Percentiles rank a stretch among this genome's conserved stretches.
Conservation (phyloP, 1,140 invertebrate genomes). For the Camponotus pennsylvanicus region DNA sequence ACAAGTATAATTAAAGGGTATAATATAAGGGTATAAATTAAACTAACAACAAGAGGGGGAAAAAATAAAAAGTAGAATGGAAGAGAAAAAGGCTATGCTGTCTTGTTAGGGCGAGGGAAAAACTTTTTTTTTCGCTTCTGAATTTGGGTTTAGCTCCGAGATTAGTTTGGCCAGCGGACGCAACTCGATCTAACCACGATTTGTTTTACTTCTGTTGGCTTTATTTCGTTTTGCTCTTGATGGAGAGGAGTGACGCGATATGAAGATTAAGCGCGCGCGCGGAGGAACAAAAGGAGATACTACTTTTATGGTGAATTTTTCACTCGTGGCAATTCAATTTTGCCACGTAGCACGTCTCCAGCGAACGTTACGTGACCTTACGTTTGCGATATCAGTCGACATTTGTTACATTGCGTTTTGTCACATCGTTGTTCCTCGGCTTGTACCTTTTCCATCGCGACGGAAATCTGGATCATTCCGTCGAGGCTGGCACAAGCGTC, state of each 20-base stretch:
- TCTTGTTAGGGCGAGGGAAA: not conserved
- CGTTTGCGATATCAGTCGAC: constrained; percentile 44
- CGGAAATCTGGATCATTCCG: not conserved
- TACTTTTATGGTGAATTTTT: constrained; percentile 53
- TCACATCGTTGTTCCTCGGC: constrained; percentile 25
- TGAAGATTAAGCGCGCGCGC: constrained; percentile 63
- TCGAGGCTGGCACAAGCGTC: not conserved
- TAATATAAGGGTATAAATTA: constrained; percentile 8
- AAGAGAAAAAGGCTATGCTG: not conserved
- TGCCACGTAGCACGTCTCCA: constrained; percentile 16
- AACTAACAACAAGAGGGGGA: not conserved
- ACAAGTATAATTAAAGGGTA: constrained; percentile 2
- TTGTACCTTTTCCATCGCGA: not conserved
- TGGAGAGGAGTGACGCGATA: constrained; percentile 20
- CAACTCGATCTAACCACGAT: constrained; percentile 56
- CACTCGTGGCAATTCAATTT: constrained; percentile 63
- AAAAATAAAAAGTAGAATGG: not conserved
- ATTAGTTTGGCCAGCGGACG: not conserved
- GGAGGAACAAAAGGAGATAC: not conserved
- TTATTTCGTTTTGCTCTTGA: constrained; percentile 50
- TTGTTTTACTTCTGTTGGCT: constrained; percentile 47
- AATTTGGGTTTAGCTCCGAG: not conserved
- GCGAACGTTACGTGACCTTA: constrained; percentile 43
- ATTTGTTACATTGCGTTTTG: constrained; percentile 45
- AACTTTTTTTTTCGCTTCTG: not conserved